These are phyloP conservation scores for Pterostichus niger DNA, from an alignment of 2,888 invertebrate species.

Conservation along the genomic window DNA sequence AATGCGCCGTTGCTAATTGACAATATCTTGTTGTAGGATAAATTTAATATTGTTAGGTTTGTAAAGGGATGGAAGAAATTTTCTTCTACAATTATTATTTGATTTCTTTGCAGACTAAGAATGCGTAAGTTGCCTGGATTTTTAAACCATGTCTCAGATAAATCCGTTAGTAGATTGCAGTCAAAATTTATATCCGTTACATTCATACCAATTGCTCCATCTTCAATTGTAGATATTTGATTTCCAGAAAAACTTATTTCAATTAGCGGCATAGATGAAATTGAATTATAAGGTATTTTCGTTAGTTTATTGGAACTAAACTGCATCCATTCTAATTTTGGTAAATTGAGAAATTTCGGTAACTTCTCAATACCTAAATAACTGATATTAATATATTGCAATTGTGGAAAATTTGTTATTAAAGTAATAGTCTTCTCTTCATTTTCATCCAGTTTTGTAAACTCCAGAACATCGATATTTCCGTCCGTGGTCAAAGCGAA, in stretches of 20 bases:
- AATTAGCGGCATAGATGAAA: slow-evolving; percentile 3
- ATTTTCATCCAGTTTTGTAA: slow-evolving; percentile 12
- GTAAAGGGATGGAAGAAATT: slow-evolving; percentile 25
- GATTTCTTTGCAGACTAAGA: background rate
- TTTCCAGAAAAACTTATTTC: slow-evolving; percentile 3
- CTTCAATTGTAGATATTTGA: slow-evolving; percentile 40
- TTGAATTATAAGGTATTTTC: slow-evolving; percentile 13
- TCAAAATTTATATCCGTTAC: slow-evolving; percentile 32
- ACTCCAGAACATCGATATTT: slow-evolving; percentile 21
- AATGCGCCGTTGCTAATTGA: slow-evolving; percentile 57
- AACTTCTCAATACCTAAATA: slow-evolving; percentile 11
- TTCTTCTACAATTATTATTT: slow-evolving; percentile 34
- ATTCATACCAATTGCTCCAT: slow-evolving; percentile 24
- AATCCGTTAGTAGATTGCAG: slow-evolving; percentile 24
- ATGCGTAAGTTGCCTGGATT: slow-evolving; percentile 21
- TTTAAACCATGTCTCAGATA: slow-evolving; percentile 41
- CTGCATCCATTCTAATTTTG: background rate
- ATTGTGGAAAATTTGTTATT: slow-evolving; percentile 37
- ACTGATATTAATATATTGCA: slow-evolving; percentile 37
- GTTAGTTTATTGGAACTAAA: background rate
- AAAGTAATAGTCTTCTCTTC: background rate
- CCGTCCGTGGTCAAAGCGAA: background rate
- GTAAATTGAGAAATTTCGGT: slow-evolving; percentile 51
- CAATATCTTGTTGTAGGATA: slow-evolving; percentile 27
- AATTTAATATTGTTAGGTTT: background rate